Evolutionary conservation across 37 sponge, comb jelly and placozoan genomes (phyloP), one percentile per base, ranked within the genome.

Genomic region (Oscarella lobularis): DNA sequence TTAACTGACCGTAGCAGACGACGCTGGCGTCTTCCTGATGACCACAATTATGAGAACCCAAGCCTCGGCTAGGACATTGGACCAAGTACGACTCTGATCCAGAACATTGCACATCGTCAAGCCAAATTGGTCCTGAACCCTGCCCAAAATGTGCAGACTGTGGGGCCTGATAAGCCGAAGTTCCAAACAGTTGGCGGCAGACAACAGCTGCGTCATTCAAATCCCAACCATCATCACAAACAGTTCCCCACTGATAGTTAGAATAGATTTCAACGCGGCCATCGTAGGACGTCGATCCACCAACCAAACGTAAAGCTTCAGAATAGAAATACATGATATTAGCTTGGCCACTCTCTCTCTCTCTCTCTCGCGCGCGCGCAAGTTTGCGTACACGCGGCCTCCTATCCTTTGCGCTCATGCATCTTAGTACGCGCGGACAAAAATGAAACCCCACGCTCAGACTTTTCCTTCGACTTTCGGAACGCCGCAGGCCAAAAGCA

Each of bases 11-110:
- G 36, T 29, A 31, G 39, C 83, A 82, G 3, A 38, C 6, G 37
- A 82, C 83, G 37, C 83, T 73, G 31, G 79, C 79, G 41, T 82
- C 83, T 55, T 80, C 65, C 33, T n/a, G 66, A 72, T 82, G 83
- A 6, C 74, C 73, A 81, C 83, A 82, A 39, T 38, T 82, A 37
- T 37, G 36, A 6, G n/a, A 20, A 0, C 80, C 80, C 31, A 68
- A 9, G 35, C 80, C 84, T 4, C 38, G 37, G n/a, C 78, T 60
- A 0, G 38, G 1, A 38, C 84, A 83, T 38, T 77, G 34, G 9
- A 66, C 36, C 9, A 82, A 54, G n/a, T 38, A 37, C n/a, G 0
- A 5, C 34, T 82, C 83, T 55, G 29, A 3, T 1, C 77, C 76
- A 67, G 31, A 27, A 69, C 83, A 82, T 3, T 40, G 48, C 32